These are phyloP conservation scores for Rhagoletis pomonella DNA, from an alignment of 1,140 invertebrate genomes.

Conservation along the genomic window DNA sequence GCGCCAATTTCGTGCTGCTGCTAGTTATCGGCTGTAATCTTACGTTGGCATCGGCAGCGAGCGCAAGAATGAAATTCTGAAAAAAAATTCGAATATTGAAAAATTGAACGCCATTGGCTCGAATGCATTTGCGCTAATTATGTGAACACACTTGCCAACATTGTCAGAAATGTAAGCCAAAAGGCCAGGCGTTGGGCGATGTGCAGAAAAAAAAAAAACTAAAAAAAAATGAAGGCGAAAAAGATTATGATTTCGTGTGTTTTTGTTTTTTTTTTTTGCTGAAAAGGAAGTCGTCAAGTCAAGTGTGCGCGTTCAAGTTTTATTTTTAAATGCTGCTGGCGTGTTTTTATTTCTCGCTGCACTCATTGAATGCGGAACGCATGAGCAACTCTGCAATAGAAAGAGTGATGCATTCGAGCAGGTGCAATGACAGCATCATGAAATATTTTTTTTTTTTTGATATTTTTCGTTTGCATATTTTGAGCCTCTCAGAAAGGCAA, in stretches of 20 bases:
- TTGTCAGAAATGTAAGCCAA: constrained; percentile 30
- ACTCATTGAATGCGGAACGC: not conserved
- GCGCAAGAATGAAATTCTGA: not conserved
- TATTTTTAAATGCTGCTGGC: constrained; percentile 27
- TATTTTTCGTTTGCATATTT: too few relatives aligned
- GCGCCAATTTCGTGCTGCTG: not conserved
- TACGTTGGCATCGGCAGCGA: not conserved
- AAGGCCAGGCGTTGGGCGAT: not conserved
- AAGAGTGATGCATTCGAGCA: constrained; percentile 14
- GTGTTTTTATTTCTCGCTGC: not conserved
- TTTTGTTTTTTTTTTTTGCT: not conserved
- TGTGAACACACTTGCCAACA: constrained; percentile 33
- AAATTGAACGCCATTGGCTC: not conserved
- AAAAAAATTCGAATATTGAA: not conserved
- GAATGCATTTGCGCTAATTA: not conserved
- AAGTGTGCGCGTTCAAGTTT: not conserved
- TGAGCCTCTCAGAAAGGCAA: too few relatives aligned
- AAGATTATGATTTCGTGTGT: not conserved
- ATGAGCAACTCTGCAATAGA: too few relatives aligned
- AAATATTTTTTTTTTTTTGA: constrained; percentile 4
- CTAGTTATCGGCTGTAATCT: not conserved
- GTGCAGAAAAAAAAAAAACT: not conserved
- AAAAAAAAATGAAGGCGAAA: not conserved
- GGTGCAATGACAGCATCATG: constrained; percentile 32
- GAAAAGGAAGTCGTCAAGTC: constrained; percentile 8